These are phyloP conservation scores for Glossophaga mutica DNA, from an alignment of 2,797 vertebrate genomes.

Conservation along the genomic window DNA sequence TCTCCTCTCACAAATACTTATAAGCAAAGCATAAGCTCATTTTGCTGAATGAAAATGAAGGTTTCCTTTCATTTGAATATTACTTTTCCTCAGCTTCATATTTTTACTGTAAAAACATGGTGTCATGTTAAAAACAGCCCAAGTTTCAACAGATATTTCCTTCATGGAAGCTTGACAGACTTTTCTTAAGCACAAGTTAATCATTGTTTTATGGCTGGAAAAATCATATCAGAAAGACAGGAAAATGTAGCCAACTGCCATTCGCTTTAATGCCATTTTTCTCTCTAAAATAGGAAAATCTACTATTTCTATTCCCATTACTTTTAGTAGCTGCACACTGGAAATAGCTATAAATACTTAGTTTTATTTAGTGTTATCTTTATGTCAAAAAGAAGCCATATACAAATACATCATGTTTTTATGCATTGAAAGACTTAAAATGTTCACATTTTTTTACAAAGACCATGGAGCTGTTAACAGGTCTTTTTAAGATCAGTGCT, in stretches of 20 bases:
- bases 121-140: slow-evolving; percentile 6
- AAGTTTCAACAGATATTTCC: slow-evolving; percentile 34
- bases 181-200: slow-evolving; percentile 11
- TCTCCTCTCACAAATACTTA: slow-evolving; percentile 11
- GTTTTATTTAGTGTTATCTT: slow-evolving; percentile 12
- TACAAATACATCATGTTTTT: background rate
- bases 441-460: background rate
- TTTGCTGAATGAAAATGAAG: background rate
- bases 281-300: slow-evolving; percentile 30
- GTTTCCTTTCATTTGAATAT: slow-evolving; percentile 25
- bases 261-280: background rate
- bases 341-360: background rate
- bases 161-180: slow-evolving; percentile 10
- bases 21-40: background rate
- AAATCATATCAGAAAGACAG: slow-evolving; percentile 58
- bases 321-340: slow-evolving; percentile 1
- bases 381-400: slow-evolving; percentile 29
- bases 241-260: slow-evolving; percentile 23
- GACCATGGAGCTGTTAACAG: background rate
- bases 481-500: background rate
- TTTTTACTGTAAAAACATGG: slow-evolving; percentile 30
- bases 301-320: slow-evolving; percentile 21
- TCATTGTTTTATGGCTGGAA: slow-evolving; percentile 53
- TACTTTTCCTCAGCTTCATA: background rate
- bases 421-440: background rate